Base-by-base conservation (phyloP, 2,113 vertebrate genomes). In the Quiscalus mexicanus region DNA sequence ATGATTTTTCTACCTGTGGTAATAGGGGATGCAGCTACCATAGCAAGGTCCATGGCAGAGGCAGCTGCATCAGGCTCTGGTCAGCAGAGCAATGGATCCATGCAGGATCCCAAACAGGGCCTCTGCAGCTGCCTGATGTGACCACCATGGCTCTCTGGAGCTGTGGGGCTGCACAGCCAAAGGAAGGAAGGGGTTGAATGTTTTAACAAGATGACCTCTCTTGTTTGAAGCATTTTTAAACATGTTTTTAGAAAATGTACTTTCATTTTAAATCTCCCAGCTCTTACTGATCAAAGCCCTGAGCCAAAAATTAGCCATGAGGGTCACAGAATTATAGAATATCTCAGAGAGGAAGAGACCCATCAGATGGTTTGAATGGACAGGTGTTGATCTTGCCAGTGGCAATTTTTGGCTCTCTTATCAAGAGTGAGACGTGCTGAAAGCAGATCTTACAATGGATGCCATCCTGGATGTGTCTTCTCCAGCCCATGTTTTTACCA, bases 1-100 rank as follows among this genome's bases (percentile, higher is more conserved):
- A 35, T 71, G 92, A 41, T 95, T 93, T 92, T 88, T 76, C 68
- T 92, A 19, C 88, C 59, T 92, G 22, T 77, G 84, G 15, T 87
- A 78, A 87, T 18, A 64, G 52, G 15, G 25, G 31, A 78, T 58
- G 76, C 65, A 93, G 71, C 82, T 88, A 28, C 60, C 55, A 70
- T 44, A 1, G 16, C 75, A 55, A 47, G 25, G 39, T 45, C 49
- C 59, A 5, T 21, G 35, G 49, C 55, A 70, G 45, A 86, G 67
- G 50, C 58, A 68, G 47, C 70, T 93, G 78, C 10, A 1, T 23
- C 68, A 63, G 74, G 42, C 37, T 76, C 28, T 68, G 82, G 58
- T 42, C 67, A 83, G 80, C 62, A 79, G 42, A 3, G 33, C 4
- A 9, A 23, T 28, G 71, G 49, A 70, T 42, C 71, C 63, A 55